Evolutionary conservation across 2,797 vertebrate species (phyloP).

Genomic region (Anableps anableps): DNA sequence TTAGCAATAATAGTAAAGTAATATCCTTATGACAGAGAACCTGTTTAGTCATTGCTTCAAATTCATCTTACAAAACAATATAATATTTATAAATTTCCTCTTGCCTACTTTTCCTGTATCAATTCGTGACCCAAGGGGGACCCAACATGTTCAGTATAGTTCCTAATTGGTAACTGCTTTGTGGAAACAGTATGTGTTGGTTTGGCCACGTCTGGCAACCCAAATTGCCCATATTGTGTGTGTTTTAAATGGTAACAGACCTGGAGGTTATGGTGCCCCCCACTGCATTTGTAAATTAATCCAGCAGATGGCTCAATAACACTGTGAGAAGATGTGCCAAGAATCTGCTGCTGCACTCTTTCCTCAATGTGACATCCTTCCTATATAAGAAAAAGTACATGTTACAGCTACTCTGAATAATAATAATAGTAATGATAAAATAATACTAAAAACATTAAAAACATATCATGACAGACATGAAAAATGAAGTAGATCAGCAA

Average conservation of each 20-base stretch:
- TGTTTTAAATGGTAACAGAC: background rate
- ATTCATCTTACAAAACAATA: background rate
- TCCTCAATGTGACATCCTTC: background rate
- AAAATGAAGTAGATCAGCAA: background rate
- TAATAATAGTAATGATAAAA: background rate
- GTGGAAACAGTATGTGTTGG: background rate
- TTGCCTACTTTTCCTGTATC: background rate
- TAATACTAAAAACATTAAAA: background rate
- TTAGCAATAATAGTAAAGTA: no score
- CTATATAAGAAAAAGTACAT: background rate
- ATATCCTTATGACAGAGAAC: no score
- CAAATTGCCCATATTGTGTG: background rate
- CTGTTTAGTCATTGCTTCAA: no score
- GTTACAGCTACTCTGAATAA: background rate
- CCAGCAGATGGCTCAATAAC: conserved; percentile 68
- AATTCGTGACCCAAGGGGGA: background rate
- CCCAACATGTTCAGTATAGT: background rate
- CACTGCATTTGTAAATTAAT: conserved; percentile 36
- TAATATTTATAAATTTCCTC: background rate
- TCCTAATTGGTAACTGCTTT: background rate
- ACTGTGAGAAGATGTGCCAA: background rate
- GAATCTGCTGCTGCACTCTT: background rate
- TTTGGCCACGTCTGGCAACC: background rate
- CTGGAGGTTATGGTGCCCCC: background rate
- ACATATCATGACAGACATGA: background rate